Conservation (phyloP, 2,888 invertebrate species). For the Meiosimyza decipiens region DNA sequence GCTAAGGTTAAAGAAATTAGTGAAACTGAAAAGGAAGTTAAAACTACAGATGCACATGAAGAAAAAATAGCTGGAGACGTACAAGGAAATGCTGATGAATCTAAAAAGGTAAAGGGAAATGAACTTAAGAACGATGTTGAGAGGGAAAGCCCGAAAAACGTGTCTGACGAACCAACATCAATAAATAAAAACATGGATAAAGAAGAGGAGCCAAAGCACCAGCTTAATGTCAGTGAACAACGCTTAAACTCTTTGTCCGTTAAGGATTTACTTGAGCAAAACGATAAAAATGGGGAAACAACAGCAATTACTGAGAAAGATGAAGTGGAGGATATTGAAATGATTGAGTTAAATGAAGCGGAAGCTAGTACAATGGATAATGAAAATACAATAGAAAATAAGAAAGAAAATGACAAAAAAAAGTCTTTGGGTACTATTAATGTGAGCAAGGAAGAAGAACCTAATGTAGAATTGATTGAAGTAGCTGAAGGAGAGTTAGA, state of each 20-base stretch:
- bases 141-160: neutral
- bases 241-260: no score
- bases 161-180: neutral
- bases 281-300: neutral
- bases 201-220: neutral
- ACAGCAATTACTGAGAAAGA: neutral
- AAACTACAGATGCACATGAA: neutral
- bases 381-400: neutral
- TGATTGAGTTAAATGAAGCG: neutral
- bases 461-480: slow-evolving; percentile 18
- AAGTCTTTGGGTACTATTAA: neutral
- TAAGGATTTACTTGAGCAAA: neutral
- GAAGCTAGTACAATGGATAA: neutral
- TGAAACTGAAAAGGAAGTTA: neutral
- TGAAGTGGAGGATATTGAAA: neutral
- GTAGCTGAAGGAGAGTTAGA: slow-evolving; percentile 10
- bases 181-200: neutral
- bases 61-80: neutral
- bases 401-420: slow-evolving; percentile 1
- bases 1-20: slow-evolving; percentile 6
- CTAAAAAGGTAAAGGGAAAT: slow-evolving; percentile 1
- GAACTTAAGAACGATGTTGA: neutral
- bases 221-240: neutral
- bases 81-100: slow-evolving; percentile 8
- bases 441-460: neutral